phyloP scores from a whole-genome alignment of 1,140 invertebrate species.

The Aphelinus certus region DNA sequence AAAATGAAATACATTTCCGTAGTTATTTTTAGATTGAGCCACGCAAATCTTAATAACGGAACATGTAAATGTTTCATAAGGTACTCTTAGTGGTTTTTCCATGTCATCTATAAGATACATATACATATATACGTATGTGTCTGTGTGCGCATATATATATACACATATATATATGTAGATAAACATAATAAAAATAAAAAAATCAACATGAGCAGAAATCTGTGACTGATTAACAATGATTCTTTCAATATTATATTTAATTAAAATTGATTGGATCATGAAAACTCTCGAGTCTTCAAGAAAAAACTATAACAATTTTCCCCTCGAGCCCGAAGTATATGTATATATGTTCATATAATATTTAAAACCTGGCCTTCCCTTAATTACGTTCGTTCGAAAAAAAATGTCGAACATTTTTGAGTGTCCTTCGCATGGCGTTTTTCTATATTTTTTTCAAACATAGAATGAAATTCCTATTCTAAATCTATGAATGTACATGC shows the following conservation, averaged over 20 bases:
- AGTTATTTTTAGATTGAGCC: no score
- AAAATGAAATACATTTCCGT: no score
- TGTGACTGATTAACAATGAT: constrained; percentile 21
- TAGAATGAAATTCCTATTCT: constrained; percentile 18
- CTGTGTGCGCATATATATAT: no score
- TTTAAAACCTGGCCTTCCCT: not conserved
- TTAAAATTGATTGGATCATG: constrained; percentile 19
- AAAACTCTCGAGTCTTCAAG: not conserved
- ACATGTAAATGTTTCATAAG: no score
- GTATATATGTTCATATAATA: not conserved
- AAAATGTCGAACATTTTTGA: constrained; percentile 26
- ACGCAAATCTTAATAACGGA: no score
- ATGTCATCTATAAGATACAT: no score
- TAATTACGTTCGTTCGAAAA: constrained; percentile 19
- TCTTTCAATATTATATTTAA: constrained; percentile 14
- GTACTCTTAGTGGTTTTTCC: no score
- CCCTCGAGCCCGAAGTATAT: constrained; percentile 1
- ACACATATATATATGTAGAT: not conserved
- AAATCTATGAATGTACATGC: constrained; percentile 12
- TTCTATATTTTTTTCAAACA: constrained; percentile 13
- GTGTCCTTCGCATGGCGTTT: constrained; percentile 37
- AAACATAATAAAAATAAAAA: constrained; percentile 15
- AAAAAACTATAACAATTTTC: constrained; percentile 29
- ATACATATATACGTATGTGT: no score
- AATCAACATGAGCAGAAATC: constrained; percentile 25